phyloP scores from a whole-genome alignment of 2,797 vertebrate genomes.

The Sphenodon punctatus region DNA sequence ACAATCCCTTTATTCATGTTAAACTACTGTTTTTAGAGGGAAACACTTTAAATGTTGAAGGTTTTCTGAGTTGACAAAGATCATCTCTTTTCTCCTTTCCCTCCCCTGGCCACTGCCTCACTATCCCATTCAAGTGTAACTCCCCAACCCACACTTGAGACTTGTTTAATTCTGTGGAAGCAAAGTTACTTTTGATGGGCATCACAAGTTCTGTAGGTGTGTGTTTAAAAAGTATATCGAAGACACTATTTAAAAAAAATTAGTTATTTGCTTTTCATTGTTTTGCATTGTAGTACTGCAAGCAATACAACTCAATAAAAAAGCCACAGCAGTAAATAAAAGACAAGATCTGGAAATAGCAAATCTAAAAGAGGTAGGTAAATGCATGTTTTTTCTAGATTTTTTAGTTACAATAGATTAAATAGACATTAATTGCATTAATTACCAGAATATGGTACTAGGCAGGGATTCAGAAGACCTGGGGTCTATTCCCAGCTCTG shows the following conservation, averaged over 20 bases:
- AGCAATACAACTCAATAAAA: conserved; percentile 86
- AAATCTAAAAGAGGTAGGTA: conserved; percentile 85
- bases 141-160: not conserved
- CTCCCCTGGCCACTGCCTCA: not conserved
- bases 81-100: not conserved
- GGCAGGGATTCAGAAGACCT: no score
- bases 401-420: not conserved
- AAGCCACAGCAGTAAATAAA: conserved; percentile 80
- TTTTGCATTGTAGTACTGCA: conserved; percentile 82
- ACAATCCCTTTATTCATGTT: no score
- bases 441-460: no score
- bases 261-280: conserved; percentile 4
- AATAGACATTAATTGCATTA: no score
- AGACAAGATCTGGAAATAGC: conserved; percentile 82
- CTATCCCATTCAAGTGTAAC: not conserved
- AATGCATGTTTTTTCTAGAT: not conserved
- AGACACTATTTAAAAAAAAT: not conserved
- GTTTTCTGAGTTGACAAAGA: not conserved
- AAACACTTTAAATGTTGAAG: no score
- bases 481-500: no score
- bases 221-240: not conserved
- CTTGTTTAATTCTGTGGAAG: not conserved
- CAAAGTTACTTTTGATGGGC: not conserved
- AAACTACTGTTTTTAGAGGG: no score
- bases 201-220: not conserved